Percentiles rank a stretch among this genome's conserved stretches.
Conservation (phyloP, 2,113 vertebrate genomes). For the Triplophysa tibetana region DNA sequence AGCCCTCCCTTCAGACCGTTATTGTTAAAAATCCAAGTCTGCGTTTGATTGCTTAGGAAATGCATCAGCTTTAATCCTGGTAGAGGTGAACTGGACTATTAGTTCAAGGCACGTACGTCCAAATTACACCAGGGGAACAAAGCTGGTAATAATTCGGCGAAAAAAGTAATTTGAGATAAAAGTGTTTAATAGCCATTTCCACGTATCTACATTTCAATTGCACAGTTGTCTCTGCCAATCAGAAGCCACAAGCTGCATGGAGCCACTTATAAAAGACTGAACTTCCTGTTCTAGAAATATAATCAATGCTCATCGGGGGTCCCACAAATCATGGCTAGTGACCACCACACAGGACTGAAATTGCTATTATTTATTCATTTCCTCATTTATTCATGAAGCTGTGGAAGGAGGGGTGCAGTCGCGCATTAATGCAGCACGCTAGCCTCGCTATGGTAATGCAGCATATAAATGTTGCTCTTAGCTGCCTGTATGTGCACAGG, state of each 20-base stretch:
- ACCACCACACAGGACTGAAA: constrained; percentile 7
- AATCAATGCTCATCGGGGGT: constrained; percentile 20
- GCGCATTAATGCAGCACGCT: constrained; percentile 38
- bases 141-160: background rate
- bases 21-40: no score
- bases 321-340: constrained; percentile 5
- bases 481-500: constrained; percentile 12
- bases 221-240: constrained; percentile 9
- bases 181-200: background rate
- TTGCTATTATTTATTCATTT: constrained; percentile 48
- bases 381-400: constrained; percentile 46
- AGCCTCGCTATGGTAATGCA: constrained; percentile 39
- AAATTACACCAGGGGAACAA: constrained; percentile 2
- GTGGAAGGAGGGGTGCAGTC: constrained; percentile 1
- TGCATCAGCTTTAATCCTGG: background rate
- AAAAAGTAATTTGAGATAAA: background rate
- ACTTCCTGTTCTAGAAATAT: background rate
- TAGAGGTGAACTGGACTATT: background rate
- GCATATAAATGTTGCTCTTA: constrained; percentile 37
- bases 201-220: background rate
- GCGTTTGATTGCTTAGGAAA: no score
- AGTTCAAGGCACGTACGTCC: background rate
- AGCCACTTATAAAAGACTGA: constrained; percentile 11
- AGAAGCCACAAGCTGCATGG: background rate
- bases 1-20: no score